Evolutionary conservation across 2,113 vertebrate species (phyloP), one percentile per base, ranked within the genome.

Genomic region (Nansenia antarctica): DNA sequence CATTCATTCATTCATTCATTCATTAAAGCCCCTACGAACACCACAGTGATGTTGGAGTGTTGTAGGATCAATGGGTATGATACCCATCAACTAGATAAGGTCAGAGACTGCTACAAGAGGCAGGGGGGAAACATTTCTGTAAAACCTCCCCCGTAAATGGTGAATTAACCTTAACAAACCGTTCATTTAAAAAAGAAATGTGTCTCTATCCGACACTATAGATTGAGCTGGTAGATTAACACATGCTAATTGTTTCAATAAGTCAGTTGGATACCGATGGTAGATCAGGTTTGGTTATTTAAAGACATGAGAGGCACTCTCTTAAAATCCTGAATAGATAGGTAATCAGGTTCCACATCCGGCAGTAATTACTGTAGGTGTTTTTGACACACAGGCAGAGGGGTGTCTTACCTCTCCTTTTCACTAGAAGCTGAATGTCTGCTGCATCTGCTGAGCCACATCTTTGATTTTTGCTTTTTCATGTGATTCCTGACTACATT

Each of bases 251-350:
- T 67, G 62, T 69, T 72, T 77, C 52, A 79, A 72, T 69, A 49
- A 34, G 79, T 11, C 78, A 79, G 82, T 71, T 78, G 81, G 79
- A 81, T 73, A 42, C 12, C 72, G 66, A 72, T 76, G 58, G 55
- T 31, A 71, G 67, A 61, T 78, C 77, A 72, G 76, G 70, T 84
- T 70, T 53, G 80, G 77, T 79, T 87, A 84, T 84, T 86, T 86
- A 84, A 61, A 86, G 75, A 79, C 71, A 79, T 61, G 62, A 80
- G 72, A 85, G 67, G 66, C 49, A 79, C 42, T 24, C 30, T 20
- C 8, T 85, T 85, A 78, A 86, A 83, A 24, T 53, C 35, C 66
- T 73, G 78, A 81, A 77, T 73, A 58, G 60, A 69, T 18, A 49
- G 59, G 77, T 87, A 79, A 87, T 87, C 82, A 81, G 73, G 45